These are phyloP conservation scores for Vombatus ursinus DNA, from an alignment of 2,113 vertebrate genomes.

Conservation along the genomic window DNA sequence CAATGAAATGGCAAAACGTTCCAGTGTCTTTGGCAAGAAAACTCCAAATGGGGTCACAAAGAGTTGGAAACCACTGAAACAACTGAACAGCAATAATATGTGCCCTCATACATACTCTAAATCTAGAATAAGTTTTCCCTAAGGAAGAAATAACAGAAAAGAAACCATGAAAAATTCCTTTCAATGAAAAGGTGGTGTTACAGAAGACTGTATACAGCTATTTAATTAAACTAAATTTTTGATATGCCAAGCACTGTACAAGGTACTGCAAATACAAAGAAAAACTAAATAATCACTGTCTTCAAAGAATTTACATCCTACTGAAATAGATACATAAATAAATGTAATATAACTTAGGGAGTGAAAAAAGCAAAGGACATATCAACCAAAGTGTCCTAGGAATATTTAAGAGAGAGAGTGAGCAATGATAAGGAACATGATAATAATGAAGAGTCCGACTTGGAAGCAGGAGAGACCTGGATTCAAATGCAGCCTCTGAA, in stretches of 20 bases:
- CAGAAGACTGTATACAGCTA: neutral
- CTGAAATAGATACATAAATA: neutral
- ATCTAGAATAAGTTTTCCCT: neutral
- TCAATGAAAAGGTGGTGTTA: neutral
- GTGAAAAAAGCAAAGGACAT: neutral
- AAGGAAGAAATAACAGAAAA: neutral
- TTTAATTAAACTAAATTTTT: neutral
- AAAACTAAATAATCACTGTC: neutral
- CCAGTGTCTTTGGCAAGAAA: no score
- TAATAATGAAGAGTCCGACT: neutral
- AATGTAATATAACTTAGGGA: no score
- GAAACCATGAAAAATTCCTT: neutral
- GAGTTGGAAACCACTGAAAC: no score
- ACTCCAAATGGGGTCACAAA: no score
- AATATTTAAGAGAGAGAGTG: neutral
- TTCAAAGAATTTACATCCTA: neutral
- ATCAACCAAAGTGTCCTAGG: neutral
- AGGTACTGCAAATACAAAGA: neutral
- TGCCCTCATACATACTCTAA: neutral
- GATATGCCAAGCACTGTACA: neutral
- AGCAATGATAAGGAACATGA: neutral
- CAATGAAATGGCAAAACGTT: no score
- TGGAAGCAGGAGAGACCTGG: neutral
- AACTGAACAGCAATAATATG: no score
- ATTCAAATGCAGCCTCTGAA: neutral